Evolutionary conservation across 2,797 vertebrate genomes (phyloP).

Genomic region (Schizopygopsis pylzovi): DNA sequence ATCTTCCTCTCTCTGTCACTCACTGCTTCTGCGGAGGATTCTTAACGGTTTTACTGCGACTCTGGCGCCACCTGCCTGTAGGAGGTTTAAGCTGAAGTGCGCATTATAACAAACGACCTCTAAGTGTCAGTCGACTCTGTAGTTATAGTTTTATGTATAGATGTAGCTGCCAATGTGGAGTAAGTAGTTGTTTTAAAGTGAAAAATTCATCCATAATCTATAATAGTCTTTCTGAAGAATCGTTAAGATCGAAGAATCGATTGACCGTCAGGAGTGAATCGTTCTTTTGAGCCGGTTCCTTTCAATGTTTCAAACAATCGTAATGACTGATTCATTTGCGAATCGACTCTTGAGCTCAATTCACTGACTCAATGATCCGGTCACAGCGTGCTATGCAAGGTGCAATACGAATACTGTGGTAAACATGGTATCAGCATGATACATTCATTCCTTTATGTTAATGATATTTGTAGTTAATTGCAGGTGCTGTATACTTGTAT

Average conservation of each 20-base stretch:
- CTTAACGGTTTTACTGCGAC: background rate
- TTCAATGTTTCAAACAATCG: background rate
- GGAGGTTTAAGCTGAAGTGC: background rate
- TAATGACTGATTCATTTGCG: background rate
- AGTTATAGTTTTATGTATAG: background rate
- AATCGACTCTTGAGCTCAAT: background rate
- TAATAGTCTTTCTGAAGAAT: background rate
- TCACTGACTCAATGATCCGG: background rate
- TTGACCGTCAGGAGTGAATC: background rate
- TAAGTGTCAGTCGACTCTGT: background rate
- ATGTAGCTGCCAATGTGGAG: background rate
- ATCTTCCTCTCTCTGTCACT: constrained; percentile 72
- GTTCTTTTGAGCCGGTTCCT: background rate
- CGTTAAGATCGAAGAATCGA: background rate
- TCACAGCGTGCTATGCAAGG: background rate
- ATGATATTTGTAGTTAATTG: background rate
- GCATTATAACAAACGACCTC: background rate
- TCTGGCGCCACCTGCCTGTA: background rate
- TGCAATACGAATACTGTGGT: background rate
- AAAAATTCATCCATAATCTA: background rate
- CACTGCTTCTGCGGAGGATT: background rate
- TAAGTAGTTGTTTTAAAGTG: background rate
- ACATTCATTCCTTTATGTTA: background rate
- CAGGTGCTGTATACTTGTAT: background rate
- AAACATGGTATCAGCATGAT: background rate